A percentile compares a stretch with the other conserved stretches of the same genome.
phyloP scores from a whole-genome alignment of 2,888 invertebrate genomes.

The Zygogramma bicolorata region DNA sequence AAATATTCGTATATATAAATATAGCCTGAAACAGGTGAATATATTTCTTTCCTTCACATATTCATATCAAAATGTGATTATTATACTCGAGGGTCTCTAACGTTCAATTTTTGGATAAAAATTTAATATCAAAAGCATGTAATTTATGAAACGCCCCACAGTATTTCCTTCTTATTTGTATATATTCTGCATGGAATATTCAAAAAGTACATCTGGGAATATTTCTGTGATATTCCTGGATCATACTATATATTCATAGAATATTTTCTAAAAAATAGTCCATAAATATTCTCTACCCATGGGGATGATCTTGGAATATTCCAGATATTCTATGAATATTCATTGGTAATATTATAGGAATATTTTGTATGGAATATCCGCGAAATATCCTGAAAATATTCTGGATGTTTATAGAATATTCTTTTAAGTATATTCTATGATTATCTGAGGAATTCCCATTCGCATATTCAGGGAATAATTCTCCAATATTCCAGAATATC shows the following conservation, averaged over 20 bases:
- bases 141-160: not conserved
- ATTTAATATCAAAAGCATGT: not conserved
- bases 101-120: not conserved
- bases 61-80: not conserved
- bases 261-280: not conserved
- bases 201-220: not conserved
- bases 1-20: not conserved
- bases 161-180: not conserved
- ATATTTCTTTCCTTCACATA: not conserved
- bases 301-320: too few relatives aligned
- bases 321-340: too few relatives aligned
- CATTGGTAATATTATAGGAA: too few relatives aligned
- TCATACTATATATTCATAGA: not conserved
- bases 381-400: too few relatives aligned
- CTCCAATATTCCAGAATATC: too few relatives aligned
- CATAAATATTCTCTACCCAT: not conserved
- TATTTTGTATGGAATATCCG: too few relatives aligned
- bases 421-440: too few relatives aligned
- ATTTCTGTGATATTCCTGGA: not conserved
- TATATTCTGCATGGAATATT: not conserved
- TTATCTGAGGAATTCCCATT: too few relatives aligned
- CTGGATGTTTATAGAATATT: too few relatives aligned
- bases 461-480: too few relatives aligned
- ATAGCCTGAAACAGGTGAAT: not conserved
- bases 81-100: too few relatives aligned